Conservation (phyloP, 2,888 invertebrate genomes). For the Eupsilia transversa region DNA sequence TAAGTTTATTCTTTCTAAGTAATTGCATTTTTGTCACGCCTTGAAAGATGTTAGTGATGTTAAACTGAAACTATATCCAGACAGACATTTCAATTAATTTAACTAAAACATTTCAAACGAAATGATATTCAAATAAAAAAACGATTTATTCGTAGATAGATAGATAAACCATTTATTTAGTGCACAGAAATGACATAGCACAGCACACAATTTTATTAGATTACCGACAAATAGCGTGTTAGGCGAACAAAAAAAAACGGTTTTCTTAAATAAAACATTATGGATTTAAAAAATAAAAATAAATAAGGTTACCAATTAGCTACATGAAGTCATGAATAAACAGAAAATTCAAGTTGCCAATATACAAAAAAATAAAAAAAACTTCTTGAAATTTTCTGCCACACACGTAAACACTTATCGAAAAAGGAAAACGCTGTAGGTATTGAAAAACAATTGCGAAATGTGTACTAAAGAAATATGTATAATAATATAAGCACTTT, state of each 20-base stretch:
- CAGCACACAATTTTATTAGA: not conserved
- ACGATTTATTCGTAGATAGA: not conserved
- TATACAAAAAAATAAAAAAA: not conserved
- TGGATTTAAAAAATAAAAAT: not conserved
- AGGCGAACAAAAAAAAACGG: too few species aligned
- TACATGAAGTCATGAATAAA: not conserved
- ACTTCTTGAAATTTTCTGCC: not conserved
- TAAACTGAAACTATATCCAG: not conserved
- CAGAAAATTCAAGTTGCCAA: not conserved
- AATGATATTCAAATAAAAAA: constrained; percentile 5
- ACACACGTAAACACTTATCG: not conserved
- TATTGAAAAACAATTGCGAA: constrained; percentile 7
- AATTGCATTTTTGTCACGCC: too few species aligned
- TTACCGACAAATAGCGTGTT: too few species aligned
- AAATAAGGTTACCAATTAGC: too few species aligned
- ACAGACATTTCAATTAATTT: not conserved
- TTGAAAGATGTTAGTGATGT: not conserved
- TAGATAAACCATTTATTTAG: not conserved
- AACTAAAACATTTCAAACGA: too few species aligned
- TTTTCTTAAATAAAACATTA: too few species aligned
- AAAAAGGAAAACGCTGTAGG: not conserved
- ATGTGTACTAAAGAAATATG: not conserved
- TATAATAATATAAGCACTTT: constrained; percentile 35
- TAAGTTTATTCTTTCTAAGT: too few species aligned
- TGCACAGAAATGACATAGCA: not conserved